phyloP scores from a whole-genome alignment of 2,113 vertebrate genomes.

The Xenopus laevis region DNA sequence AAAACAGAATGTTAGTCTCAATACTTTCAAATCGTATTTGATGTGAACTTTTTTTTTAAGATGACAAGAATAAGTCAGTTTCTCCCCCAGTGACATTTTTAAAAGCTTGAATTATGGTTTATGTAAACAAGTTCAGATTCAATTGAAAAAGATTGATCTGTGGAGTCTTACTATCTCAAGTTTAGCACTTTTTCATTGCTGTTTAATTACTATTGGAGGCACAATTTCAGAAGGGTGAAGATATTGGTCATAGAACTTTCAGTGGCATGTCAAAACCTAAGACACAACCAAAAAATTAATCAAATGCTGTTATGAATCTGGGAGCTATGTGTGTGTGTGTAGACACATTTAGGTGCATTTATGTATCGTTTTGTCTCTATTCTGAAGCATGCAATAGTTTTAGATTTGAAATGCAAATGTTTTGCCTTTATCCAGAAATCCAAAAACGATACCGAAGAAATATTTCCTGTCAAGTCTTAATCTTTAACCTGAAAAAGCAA shows the following conservation, averaged over 20 bases:
- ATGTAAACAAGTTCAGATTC: conserved; percentile 47
- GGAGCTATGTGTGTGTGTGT: conserved; percentile 14
- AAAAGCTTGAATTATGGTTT: conserved; percentile 47
- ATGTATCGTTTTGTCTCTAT: conserved; percentile 41
- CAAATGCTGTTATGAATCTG: conserved; percentile 41
- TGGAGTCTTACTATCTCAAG: conserved; percentile 39
- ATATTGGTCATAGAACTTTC: conserved; percentile 41
- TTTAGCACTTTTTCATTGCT: conserved; percentile 46
- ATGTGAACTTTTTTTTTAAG: conserved; percentile 39
- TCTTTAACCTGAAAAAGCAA: conserved; percentile 23
- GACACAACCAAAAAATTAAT: conserved; percentile 42
- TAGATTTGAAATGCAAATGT: conserved; percentile 29
- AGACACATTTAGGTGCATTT: conserved; percentile 39
- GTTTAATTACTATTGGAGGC: conserved; percentile 41
- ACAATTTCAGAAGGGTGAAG: conserved; percentile 38
- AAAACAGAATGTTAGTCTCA: conserved; percentile 23
- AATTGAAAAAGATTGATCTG: conserved; percentile 47
- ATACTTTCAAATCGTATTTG: conserved; percentile 39
- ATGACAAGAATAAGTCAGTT: conserved; percentile 44
- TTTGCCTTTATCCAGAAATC: conserved; percentile 32
- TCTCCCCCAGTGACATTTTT: conserved; percentile 38
- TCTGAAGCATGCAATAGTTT: conserved; percentile 16
- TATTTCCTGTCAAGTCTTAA: conserved; percentile 24
- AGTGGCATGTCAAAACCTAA: conserved; percentile 39
- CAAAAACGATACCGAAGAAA: conserved; percentile 26